These are phyloP conservation scores for Unio delphinus DNA, from an alignment of 2,888 invertebrate species.

Conservation along the genomic window DNA sequence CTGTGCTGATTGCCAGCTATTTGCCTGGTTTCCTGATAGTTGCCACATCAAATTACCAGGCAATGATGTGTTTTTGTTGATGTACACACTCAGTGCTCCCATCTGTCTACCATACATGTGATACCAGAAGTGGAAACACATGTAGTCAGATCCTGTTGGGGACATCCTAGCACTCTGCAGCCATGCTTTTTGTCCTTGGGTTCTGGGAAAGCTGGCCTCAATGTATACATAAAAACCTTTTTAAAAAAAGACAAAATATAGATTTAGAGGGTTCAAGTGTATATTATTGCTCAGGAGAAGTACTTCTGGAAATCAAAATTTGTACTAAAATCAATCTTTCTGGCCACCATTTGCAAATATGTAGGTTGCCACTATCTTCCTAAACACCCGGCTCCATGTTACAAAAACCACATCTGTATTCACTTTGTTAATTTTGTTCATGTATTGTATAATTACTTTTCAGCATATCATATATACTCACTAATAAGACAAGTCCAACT, in stretches of 20 bases:
- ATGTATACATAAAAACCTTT: constrained; percentile 55
- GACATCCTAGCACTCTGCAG: constrained; percentile 47
- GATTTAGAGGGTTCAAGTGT: no score
- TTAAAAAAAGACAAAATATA: not conserved
- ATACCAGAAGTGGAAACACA: constrained; percentile 65
- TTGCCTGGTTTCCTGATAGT: constrained; percentile 48
- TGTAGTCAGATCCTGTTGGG: constrained; percentile 37
- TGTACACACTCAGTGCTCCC: constrained; percentile 57
- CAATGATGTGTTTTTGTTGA: constrained; percentile 40
- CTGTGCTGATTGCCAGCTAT: constrained; percentile 50
- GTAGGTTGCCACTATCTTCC: no score
- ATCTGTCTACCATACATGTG: constrained; percentile 63
- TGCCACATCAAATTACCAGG: constrained; percentile 51
- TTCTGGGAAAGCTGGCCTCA: constrained; percentile 55
- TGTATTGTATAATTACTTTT: no score
- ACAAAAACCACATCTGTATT: no score
- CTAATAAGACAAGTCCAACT: no score
- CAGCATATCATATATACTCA: no score
- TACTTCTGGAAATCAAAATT: no score
- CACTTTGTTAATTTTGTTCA: no score
- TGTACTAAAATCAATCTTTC: no score
- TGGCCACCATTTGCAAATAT: no score
- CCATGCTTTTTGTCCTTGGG: constrained; percentile 53
- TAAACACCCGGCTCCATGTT: no score
- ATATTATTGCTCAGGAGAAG: no score